phyloP scores from a whole-genome alignment of 2,888 invertebrate genomes.

The Harpalus rufipes region DNA sequence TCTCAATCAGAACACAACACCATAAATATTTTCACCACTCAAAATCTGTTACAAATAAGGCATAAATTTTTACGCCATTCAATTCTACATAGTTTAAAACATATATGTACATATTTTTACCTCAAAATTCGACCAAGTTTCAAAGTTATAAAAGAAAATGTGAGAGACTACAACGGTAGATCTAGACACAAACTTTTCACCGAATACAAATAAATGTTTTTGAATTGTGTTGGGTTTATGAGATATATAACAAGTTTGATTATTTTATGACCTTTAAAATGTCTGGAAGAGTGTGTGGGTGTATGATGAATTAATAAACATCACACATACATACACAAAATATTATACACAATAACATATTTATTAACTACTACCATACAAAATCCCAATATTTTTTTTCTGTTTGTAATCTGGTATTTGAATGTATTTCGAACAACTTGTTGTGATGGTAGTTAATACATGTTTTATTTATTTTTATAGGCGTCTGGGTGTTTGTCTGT shows the following conservation, averaged over 20 bases:
- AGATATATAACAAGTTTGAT: not conserved
- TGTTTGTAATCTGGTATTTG: not conserved
- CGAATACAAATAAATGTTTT: not conserved
- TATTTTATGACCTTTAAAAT: constrained; percentile 62
- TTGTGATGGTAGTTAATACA: not conserved
- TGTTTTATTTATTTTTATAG: constrained; percentile 7
- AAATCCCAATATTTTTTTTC: not conserved
- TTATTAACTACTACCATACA: constrained; percentile 1
- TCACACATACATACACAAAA: constrained; percentile 8
- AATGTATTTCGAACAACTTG: constrained; percentile 3
- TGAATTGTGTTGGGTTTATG: not conserved
- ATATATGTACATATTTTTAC: not conserved
- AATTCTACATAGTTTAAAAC: not conserved
- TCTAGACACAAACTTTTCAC: not conserved
- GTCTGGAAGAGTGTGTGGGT: constrained; percentile 44
- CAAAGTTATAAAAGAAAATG: not conserved
- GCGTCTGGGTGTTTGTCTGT: not conserved
- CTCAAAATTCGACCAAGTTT: too few species aligned
- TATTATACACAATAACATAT: not conserved
- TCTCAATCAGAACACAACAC: not conserved
- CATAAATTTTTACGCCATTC: not conserved
- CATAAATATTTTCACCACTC: not conserved
- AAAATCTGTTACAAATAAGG: not conserved
- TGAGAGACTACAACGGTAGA: not conserved
- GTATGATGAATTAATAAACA: constrained; percentile 65